Evolutionary conservation across 2,113 vertebrate genomes (phyloP).

Genomic region (Philantomba maxwellii): DNA sequence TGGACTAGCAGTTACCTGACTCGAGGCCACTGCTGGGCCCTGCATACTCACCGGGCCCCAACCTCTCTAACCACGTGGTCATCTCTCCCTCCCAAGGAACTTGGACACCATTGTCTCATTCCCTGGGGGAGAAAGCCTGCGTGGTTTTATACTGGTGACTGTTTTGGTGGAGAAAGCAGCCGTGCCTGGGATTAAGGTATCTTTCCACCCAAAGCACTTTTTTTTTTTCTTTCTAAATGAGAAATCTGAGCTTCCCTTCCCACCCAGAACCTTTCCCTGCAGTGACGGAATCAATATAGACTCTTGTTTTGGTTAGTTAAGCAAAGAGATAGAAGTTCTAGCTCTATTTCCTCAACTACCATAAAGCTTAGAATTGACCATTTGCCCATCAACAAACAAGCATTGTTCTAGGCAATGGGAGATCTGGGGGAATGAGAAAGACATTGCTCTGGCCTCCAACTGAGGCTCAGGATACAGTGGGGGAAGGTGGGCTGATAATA

Average conservation of each 20-base stretch:
- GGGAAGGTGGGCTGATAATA: not conserved
- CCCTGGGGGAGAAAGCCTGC: slow-evolving; percentile 87
- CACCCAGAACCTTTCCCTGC: not conserved
- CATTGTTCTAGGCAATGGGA: not conserved
- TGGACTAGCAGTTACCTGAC: not conserved
- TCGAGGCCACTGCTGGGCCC: not conserved
- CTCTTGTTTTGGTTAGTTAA: not conserved
- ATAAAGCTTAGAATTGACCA: not conserved
- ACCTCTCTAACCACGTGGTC: not conserved
- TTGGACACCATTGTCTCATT: slow-evolving; percentile 85
- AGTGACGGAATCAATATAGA: not conserved
- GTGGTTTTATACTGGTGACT: slow-evolving; percentile 91
- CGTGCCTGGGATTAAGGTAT: slow-evolving; percentile 88
- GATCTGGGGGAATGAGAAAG: no score
- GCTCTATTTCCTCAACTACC: not conserved
- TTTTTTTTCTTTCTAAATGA: not conserved
- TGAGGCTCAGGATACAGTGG: not conserved
- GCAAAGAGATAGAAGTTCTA: not conserved
- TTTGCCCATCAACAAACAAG: not conserved
- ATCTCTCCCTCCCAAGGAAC: slow-evolving; percentile 79
- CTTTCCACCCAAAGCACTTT: not conserved
- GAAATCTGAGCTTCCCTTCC: not conserved
- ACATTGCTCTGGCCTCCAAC: not conserved
- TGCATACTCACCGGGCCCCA: rapidly evolving
- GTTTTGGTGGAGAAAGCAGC: slow-evolving; percentile 90